Conservation (phyloP, 2,888 invertebrate genomes). For the Drosophila acutilabella region DNA sequence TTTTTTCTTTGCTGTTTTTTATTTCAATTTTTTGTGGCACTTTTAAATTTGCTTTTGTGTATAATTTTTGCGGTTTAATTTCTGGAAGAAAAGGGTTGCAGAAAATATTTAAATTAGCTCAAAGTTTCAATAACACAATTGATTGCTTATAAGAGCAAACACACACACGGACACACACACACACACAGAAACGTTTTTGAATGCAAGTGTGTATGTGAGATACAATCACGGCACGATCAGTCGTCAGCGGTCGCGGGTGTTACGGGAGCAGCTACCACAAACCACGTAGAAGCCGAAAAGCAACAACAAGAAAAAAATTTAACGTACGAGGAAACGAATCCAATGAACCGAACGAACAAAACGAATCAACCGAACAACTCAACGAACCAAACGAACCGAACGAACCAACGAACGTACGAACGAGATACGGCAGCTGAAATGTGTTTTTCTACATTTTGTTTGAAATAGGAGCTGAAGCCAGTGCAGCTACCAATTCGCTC, state of each 20-base stretch:
- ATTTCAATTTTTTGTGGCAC: constrained; percentile 12
- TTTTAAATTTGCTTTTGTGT: constrained; percentile 10
- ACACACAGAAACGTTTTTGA: not conserved
- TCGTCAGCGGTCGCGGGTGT: constrained; percentile 66
- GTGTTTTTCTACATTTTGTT: constrained; percentile 85
- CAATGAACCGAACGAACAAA: constrained; percentile 37
- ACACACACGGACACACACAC: constrained; percentile 21
- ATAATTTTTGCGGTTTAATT: constrained; percentile 2
- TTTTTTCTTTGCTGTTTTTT: constrained; percentile 8
- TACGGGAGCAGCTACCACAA: constrained; percentile 78
- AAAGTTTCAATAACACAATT: constrained; percentile 1
- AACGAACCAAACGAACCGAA: constrained; percentile 34
- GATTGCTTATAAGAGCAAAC: constrained; percentile 7
- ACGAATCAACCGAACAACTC: constrained; percentile 18
- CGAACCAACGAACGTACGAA: constrained; percentile 50
- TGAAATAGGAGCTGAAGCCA: constrained; percentile 85
- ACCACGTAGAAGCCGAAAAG: constrained; percentile 71
- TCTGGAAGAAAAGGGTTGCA: constrained; percentile 27
- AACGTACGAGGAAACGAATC: constrained; percentile 13
- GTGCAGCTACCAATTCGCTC: constrained; percentile 86
- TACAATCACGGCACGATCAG: constrained; percentile 75
- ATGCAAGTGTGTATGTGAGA: constrained; percentile 39
- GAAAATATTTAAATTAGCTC: not conserved
- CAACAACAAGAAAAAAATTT: constrained; percentile 30
- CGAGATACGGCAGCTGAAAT: constrained; percentile 83